A percentile compares a stretch with the other conserved stretches of the same genome.
Conservation (phyloP, 2,888 invertebrate genomes). For the Zonitis immaculata region DNA sequence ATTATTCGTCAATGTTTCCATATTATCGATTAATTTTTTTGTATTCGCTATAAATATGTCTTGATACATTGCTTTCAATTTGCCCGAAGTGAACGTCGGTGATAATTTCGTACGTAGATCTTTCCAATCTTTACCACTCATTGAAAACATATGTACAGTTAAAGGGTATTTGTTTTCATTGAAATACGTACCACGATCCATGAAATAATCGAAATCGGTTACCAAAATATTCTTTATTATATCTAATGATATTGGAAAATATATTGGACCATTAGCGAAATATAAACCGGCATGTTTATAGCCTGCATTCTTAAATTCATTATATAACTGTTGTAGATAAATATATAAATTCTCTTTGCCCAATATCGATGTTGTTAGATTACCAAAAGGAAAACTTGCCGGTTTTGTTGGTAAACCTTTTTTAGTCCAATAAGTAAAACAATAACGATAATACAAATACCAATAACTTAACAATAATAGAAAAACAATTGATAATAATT, state of each 20-base stretch:
- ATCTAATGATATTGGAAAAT: constrained; percentile 6
- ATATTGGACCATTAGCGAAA: constrained; percentile 10
- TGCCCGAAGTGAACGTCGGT: not conserved
- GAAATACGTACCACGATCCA: constrained; percentile 7
- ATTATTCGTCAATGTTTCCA: not conserved
- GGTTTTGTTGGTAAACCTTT: not conserved
- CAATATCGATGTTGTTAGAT: constrained; percentile 2
- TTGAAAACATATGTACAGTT: constrained; percentile 4
- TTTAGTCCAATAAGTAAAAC: constrained; percentile 11
- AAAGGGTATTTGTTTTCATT: constrained; percentile 8
- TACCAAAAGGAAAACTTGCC: constrained; percentile 8
- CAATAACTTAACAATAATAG: not conserved
- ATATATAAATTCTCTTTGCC: constrained; percentile 7
- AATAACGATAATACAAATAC: constrained; percentile 6
- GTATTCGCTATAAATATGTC: not conserved
- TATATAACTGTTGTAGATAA: constrained; percentile 5
- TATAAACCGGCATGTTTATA: constrained; percentile 10
- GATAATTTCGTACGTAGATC: constrained; percentile 1
- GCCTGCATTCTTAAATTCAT: constrained; percentile 4
- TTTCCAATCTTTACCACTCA: constrained; percentile 4
- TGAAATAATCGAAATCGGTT: constrained; percentile 11
- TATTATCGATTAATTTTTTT: not conserved
- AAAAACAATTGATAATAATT: too few species aligned
- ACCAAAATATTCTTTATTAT: constrained; percentile 8
- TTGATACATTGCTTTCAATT: constrained; percentile 1